Evolutionary conservation across 2,113 vertebrate genomes (phyloP), one percentile per base, ranked within the genome.

Genomic region (Lanius ludovicianus): DNA sequence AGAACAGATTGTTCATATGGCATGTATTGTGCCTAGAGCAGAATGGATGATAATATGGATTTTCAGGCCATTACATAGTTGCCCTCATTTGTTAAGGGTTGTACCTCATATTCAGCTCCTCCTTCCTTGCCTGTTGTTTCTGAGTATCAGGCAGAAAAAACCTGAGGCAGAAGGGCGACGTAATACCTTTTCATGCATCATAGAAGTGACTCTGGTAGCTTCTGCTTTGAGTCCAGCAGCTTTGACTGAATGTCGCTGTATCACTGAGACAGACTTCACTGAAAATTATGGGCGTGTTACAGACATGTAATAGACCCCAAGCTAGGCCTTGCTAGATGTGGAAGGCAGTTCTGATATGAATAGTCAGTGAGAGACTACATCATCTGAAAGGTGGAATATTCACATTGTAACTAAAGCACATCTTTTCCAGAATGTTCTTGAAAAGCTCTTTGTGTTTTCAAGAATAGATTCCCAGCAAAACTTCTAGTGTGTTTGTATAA

Each of bases 271-370:
- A 28, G 22, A 49, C 15, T 49, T 89, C 10, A 35, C 17, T 62
- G 27, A 24, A 74, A 44, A 47, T 52, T 65, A 47, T 5, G 4
- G 11, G 10, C 13, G 3, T 1, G 0, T 60, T 73, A n/a, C 1
- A 6, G 21, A 21, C 22, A 16, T 0, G 0, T 4, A 22, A 3
- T 64, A 55, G 35, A 55, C 19, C 25, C 13, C 11, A 57, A 57
- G 52, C 19, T 70, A 46, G 56, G 7, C 15, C 9, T 41, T 59
- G 13, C 10, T 64, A 55, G 22, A 67, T 7, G 9, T 57, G 14
- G 22, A 57, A 81, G 28, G 27, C 23, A 11, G 8, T 83, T 81
- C 13, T 71, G 28, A 3, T 31, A 8, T 11, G 25, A 71, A 5
- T 7, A 59, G 31, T 19, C 27, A 83, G 19, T 60, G 60, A 70